These are phyloP conservation scores for Saccopteryx leptura DNA, from an alignment of 2,113 vertebrate genomes.

Conservation along the genomic window DNA sequence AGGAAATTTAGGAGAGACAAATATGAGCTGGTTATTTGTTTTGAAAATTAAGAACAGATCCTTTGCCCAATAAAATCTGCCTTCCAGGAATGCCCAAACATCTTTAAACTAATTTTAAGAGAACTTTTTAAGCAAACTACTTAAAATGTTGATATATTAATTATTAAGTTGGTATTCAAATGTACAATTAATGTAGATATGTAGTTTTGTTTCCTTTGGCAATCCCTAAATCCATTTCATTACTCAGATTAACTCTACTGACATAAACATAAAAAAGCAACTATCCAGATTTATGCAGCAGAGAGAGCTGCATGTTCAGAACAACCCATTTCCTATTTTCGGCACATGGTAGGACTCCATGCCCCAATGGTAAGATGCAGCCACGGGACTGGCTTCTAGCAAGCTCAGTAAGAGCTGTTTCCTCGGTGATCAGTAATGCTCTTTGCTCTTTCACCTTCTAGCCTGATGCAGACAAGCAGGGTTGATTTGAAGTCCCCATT, in stretches of 20 bases:
- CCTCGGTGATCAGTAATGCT: not conserved
- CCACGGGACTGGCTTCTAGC: not conserved
- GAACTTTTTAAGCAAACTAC: slow-evolving; percentile 67
- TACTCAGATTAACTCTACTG: slow-evolving; percentile 53
- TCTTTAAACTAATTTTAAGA: slow-evolving; percentile 62
- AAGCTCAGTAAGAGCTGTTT: not conserved
- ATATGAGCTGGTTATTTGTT: slow-evolving; percentile 62
- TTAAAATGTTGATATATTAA: slow-evolving; percentile 60
- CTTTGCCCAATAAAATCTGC: slow-evolving; percentile 60
- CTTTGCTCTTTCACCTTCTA: not conserved
- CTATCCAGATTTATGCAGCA: not conserved
- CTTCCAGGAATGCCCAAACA: slow-evolving; percentile 42
- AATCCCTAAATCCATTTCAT: not conserved
- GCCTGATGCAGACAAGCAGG: not conserved
- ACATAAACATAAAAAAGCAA: slow-evolving; percentile 38
- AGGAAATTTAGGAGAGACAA: slow-evolving; percentile 32
- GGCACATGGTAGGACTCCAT: not conserved
- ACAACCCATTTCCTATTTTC: not conserved
- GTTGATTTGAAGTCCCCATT: not conserved
- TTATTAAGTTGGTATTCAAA: slow-evolving; percentile 61
- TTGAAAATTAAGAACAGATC: slow-evolving; percentile 60
- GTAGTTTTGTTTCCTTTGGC: slow-evolving; percentile 13
- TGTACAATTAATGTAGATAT: slow-evolving; percentile 41
- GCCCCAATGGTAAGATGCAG: not conserved
- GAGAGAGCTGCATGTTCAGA: not conserved